Evolutionary conservation across 2,113 vertebrate species (phyloP), one percentile per base, ranked within the genome.

Genomic region (Chaetodon auriga): DNA sequence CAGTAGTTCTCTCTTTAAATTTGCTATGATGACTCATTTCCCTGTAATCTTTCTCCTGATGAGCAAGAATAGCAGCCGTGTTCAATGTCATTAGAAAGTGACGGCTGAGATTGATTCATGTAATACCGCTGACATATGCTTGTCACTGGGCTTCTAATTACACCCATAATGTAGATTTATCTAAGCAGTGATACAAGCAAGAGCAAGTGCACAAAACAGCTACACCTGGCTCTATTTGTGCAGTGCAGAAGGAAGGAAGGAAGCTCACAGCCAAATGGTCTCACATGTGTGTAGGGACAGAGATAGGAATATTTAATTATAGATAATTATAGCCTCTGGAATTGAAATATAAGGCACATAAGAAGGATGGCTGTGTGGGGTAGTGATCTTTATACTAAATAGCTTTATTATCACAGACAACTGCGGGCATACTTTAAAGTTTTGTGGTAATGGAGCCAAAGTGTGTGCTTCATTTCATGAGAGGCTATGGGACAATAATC

Each of bases 151-250:
- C 65, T 70, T 80, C 65, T 92, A 92, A 92, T 94, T 92, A 85
- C 63, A 68, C 51, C 48, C 78, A 86, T 90, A 90, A 92, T 74
- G 80, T 78, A 72, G 73, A 93, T 91, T 90, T 72, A 94, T 94
- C 81, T 73, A 77, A 75, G 85, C 36, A 77, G 62, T 41, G 61
- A 72, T 12, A 14, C 66, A 77, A 81, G 65, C n/a, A 12, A 65
- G 46, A 73, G 68, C 71, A 64, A 62, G 23, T 25, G 69, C 51
- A 61, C 13, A 51, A 30, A 19, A 69, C 5, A 68, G 19, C 13
- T 36, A 51, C 18, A 75, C 43, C 53, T 74, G 57, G 30, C 48
- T 60, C 46, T 61, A 55, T 80, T 58, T 51, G 43, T 71, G 30
- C 19, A 45, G 35, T 2, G 57, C 55, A 73, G n/a, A 7, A 25